Evolutionary conservation across 2,888 invertebrate species (phyloP), one percentile per base, ranked within the genome.

Genomic region (Catocala nupta): DNA sequence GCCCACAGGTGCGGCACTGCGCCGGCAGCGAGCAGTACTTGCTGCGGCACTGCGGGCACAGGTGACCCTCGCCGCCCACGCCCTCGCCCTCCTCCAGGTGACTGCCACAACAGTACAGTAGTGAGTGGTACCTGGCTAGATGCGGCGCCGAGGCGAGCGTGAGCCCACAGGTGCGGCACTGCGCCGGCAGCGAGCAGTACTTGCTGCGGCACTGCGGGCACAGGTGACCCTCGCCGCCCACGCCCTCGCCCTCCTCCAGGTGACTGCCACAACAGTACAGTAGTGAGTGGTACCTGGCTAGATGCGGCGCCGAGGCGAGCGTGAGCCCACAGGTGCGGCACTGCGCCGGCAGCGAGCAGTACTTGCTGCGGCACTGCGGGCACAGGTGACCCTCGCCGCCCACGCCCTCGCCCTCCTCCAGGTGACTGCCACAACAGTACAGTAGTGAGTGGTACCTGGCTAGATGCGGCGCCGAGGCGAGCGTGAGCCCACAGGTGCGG

Each of bases 21-120:
- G 98, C 98, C 0, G 99, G 99, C 80, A 99, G 95, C 88, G 99
- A 98, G 90, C 99, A 99, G 92, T 99, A 99, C 94, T 99, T 99
- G 91, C 98, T 98, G 80, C 97, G 96, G 90, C 99, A 99, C 89
- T 99, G 99, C n/a, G 98, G 98, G 81, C 98, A 98, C 81, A 97
- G 95, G 86, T 98, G 98, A 0, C 98, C 98, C 10, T 96, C 96
- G 25, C 96, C 96, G 55, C 95, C 96, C 53, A 97, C 93, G 80
- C 96, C 97, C 44, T 96, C 96, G 16, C 94, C 89, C 72, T 96
- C 96, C 77, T 98, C 98, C 53, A 98, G 95, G 84, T 98, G 98
- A 83, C 98, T 97, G 89, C 16, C 16, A 16, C 16, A 16, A 16
- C 16, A 16, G 1, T 16, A 16, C 16, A 16, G 16, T 16, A 16